Conservation (phyloP, 2,797 vertebrate species). For the Prunella strophiata region DNA sequence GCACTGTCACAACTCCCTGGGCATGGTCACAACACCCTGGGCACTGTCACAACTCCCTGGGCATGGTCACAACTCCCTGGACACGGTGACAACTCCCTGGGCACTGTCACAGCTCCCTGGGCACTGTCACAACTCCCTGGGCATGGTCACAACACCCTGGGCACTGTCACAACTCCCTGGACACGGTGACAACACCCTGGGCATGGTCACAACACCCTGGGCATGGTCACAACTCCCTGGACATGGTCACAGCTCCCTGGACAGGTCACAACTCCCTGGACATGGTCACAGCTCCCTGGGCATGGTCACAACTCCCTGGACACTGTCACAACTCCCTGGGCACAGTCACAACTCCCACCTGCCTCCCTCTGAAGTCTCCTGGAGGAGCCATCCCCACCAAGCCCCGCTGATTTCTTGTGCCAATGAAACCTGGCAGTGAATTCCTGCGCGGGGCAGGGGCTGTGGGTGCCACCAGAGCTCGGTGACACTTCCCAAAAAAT, state of each 20-base stretch:
- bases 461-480: neutral
- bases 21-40: accelerated
- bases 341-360: neutral
- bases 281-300: neutral
- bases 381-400: neutral
- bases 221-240: accelerated
- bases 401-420: neutral
- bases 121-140: too few relatives aligned
- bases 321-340: accelerated
- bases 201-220: accelerated
- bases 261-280: too few relatives aligned
- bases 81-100: too few relatives aligned
- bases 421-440: neutral
- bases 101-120: too few relatives aligned
- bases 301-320: neutral
- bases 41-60: neutral
- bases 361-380: neutral
- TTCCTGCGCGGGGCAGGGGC: neutral
- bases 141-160: neutral
- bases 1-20: neutral
- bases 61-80: neutral
- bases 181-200: too few relatives aligned
- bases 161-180: too few relatives aligned
- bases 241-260: neutral
- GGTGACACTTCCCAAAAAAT: neutral